Percentiles rank a stretch among this genome's conserved stretches.
phyloP scores from a whole-genome alignment of 2,797 vertebrate genomes.

The Danio choprae region DNA sequence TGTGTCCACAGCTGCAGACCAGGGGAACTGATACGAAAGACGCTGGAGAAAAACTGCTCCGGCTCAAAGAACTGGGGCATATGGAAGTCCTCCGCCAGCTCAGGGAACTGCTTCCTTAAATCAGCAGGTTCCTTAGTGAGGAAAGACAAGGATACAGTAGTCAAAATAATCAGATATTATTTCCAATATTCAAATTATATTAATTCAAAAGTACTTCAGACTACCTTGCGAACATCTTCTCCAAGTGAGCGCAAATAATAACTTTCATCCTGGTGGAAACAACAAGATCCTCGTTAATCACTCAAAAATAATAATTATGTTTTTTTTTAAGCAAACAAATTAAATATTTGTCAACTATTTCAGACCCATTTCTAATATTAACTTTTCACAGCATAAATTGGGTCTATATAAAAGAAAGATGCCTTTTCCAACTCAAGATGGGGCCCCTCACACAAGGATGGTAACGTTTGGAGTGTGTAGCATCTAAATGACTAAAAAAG shows the following conservation, averaged over 20 bases:
- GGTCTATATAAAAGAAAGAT: no score
- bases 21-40: conserved; percentile 94
- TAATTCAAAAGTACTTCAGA: not conserved
- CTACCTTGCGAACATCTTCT: conserved; percentile 91
- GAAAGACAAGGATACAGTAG: not conserved
- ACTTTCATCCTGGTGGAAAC: conserved; percentile 85
- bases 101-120: conserved; percentile 90
- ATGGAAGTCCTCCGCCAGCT: conserved; percentile 86
- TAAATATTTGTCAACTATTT: no score
- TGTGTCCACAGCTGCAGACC: conserved; percentile 96
- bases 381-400: no score
- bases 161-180: not conserved
- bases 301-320: no score
- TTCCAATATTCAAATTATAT: not conserved
- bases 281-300: not conserved
- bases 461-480: no score
- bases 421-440: no score
- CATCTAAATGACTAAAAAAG: no score
- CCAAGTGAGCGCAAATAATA: conserved; percentile 95
- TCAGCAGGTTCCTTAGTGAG: conserved; percentile 88
- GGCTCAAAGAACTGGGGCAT: conserved; percentile 88
- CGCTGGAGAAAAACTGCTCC: conserved; percentile 92
- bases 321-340: no score
- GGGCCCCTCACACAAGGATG: no score
- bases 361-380: no score